phyloP scores from a whole-genome alignment of 2,113 vertebrate species.

The Notothenia coriiceps region DNA sequence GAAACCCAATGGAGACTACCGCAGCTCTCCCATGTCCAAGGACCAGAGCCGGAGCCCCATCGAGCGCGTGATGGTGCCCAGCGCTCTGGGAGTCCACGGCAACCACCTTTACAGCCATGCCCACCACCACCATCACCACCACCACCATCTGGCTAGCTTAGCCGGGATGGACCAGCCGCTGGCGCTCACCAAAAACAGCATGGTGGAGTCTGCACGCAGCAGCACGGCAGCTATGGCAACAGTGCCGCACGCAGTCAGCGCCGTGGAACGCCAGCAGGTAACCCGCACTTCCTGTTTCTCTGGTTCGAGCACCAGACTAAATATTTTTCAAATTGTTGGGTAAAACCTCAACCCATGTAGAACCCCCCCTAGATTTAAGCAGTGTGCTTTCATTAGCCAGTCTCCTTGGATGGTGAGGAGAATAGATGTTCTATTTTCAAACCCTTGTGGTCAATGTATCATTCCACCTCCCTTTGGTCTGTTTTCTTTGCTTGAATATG shows the following conservation, averaged over 20 bases:
- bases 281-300: conserved; percentile 8
- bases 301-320: background rate
- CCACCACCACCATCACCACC: conserved; percentile 82
- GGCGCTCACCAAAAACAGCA: conserved; percentile 96
- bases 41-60: conserved; percentile 95
- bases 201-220: conserved; percentile 87
- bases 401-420: conserved; percentile 3
- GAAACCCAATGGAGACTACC: conserved; percentile 94
- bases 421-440: conserved; percentile 32
- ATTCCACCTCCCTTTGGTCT: background rate
- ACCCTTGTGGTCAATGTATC: conserved; percentile 33
- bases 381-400: conserved; percentile 25
- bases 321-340: conserved; percentile 11
- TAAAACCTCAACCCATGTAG: conserved; percentile 28
- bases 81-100: conserved; percentile 86
- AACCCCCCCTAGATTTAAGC: conserved; percentile 13
- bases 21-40: conserved; percentile 79
- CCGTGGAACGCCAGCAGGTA: conserved; percentile 96
- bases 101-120: conserved; percentile 88
- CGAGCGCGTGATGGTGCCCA: conserved; percentile 88
- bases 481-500: background rate
- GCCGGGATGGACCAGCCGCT: conserved; percentile 94
- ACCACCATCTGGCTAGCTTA: conserved; percentile 90
- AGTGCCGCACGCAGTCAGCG: conserved; percentile 84
- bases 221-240: conserved; percentile 73